Conservation (phyloP, 2,113 vertebrate genomes). For the Centropus unirufus region DNA sequence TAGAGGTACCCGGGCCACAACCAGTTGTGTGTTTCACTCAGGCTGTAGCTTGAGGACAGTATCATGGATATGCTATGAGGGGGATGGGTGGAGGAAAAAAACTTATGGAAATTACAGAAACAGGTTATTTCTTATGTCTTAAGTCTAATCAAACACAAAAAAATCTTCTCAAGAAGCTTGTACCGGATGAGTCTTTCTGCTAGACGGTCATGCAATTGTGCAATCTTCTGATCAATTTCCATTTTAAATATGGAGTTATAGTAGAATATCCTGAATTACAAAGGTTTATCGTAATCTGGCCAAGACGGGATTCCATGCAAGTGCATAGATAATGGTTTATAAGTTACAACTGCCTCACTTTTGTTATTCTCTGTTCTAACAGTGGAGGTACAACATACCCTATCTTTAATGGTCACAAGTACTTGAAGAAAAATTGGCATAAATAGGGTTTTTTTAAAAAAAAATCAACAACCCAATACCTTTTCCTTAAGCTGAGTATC, state of each 20-base stretch:
- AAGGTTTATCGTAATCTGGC: not conserved
- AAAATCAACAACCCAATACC: not conserved
- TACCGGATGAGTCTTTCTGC: not conserved
- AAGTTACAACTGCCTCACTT: not conserved
- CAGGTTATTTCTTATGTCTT: not conserved
- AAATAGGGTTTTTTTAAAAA: not conserved
- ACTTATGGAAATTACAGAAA: not conserved
- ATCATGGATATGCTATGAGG: not conserved
- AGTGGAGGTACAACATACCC: not conserved
- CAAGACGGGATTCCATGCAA: not conserved
- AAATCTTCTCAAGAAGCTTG: not conserved
- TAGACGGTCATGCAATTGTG: not conserved
- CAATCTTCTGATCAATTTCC: not conserved
- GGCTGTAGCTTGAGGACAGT: not conserved
- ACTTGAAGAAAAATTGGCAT: not conserved
- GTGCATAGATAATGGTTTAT: not conserved
- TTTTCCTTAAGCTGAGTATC: not conserved
- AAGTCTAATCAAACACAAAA: not conserved
- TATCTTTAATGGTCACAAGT: not conserved
- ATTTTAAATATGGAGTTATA: not conserved
- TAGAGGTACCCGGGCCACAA: not conserved
- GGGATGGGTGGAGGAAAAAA: not conserved
- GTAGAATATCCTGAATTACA: not conserved
- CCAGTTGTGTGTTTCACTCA: not conserved
- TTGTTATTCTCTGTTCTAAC: not conserved